Conservation (phyloP, 2,888 invertebrate genomes). For the Cheilosia vernalis region DNA sequence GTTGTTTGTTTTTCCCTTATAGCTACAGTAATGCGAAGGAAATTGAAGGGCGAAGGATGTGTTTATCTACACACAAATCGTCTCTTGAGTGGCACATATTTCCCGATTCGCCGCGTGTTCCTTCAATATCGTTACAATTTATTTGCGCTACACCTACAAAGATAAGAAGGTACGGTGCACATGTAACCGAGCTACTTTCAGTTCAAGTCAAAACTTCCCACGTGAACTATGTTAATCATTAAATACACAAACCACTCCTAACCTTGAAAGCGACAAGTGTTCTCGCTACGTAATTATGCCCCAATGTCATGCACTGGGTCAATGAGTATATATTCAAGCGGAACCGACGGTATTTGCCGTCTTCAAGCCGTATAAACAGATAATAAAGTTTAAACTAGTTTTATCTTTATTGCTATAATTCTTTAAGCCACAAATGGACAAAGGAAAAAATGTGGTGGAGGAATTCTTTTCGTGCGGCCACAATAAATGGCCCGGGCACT, state of each 20-base stretch:
- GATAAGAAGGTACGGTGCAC: not conserved
- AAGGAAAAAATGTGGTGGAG: not conserved
- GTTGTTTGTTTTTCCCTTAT: too few relatives aligned
- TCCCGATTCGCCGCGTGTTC: too few relatives aligned
- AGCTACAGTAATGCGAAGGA: too few relatives aligned
- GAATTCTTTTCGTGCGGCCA: not conserved
- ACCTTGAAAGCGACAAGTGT: constrained; percentile 26
- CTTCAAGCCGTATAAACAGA: constrained; percentile 7
- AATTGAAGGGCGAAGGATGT: too few relatives aligned
- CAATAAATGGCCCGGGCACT: not conserved
- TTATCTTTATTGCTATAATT: constrained; percentile 31
- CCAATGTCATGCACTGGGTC: constrained; percentile 29
- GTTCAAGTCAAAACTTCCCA: not conserved
- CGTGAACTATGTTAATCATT: not conserved
- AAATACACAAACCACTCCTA: not conserved
- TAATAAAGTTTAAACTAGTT: constrained; percentile 13
- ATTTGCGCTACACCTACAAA: too few relatives aligned
- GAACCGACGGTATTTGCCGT: constrained; percentile 16
- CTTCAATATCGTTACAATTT: too few relatives aligned
- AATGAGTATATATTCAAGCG: constrained; percentile 32
- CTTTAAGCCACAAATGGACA: constrained; percentile 12
- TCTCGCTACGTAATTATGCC: constrained; percentile 11
- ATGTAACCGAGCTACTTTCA: not conserved
- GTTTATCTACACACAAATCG: too few relatives aligned
- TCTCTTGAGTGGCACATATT: too few relatives aligned